Conservation (phyloP, 2,888 invertebrate species). For the Drosophila hamatofila region DNA sequence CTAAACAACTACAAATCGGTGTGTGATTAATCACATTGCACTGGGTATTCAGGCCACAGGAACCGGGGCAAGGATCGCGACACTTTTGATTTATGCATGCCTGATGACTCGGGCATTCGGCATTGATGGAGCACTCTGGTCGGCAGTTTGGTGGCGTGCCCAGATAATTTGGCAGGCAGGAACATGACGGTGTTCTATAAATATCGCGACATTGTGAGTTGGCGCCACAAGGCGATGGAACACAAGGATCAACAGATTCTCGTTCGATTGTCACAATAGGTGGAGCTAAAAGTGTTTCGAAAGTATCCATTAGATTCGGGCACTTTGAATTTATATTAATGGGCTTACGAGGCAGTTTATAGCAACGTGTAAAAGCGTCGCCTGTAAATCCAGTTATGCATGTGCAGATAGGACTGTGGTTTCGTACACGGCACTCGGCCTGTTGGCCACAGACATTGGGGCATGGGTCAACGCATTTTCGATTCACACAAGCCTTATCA, state of each 20-base stretch:
- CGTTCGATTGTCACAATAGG: constrained; percentile 68
- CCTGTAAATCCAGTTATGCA: constrained; percentile 88
- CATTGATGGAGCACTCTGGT: constrained; percentile 91
- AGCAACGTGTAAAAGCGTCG: constrained; percentile 86
- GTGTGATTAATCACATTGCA: constrained; percentile 89
- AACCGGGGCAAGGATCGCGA: constrained; percentile 89
- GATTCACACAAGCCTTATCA: constrained; percentile 89
- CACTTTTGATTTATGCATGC: constrained; percentile 92
- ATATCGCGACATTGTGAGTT: constrained; percentile 89
- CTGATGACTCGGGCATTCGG: constrained; percentile 89
- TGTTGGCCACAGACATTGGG: constrained; percentile 90
- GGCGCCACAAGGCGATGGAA: constrained; percentile 91
- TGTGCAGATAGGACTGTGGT: constrained; percentile 91
- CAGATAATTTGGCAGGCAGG: constrained; percentile 90
- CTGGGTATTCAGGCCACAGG: constrained; percentile 88
- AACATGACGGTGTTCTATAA: constrained; percentile 87
- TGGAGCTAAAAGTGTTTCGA: constrained; percentile 53
- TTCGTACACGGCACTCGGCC: constrained; percentile 90
- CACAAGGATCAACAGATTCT: constrained; percentile 87
- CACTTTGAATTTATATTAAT: no score
- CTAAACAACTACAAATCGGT: constrained; percentile 89
- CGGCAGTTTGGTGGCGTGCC: constrained; percentile 91
- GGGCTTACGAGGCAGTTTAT: constrained; percentile 85
- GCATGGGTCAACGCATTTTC: constrained; percentile 91
- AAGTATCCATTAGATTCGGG: constrained; percentile 1